These are phyloP conservation scores for Hystrix brachyura DNA, from an alignment of 2,113 vertebrate species.

Conservation along the genomic window DNA sequence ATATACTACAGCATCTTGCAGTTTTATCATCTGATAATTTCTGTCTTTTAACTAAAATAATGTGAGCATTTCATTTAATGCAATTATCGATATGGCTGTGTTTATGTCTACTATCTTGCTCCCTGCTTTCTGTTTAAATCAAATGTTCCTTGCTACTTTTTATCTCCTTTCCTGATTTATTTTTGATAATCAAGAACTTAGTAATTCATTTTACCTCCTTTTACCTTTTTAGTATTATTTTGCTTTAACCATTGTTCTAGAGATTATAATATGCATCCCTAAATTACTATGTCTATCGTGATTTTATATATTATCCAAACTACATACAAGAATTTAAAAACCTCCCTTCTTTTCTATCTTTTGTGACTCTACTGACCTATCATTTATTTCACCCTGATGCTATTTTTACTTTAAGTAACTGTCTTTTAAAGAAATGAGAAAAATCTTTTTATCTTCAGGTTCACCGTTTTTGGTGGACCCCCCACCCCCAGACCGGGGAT, in stretches of 20 bases:
- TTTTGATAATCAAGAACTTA: neutral
- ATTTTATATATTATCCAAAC: neutral
- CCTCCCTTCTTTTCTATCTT: neutral
- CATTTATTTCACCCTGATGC: neutral
- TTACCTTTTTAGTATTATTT: neutral
- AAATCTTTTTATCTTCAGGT: neutral
- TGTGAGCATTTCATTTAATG: neutral
- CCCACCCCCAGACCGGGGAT: neutral
- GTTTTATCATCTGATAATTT: neutral
- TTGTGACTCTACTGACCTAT: neutral
- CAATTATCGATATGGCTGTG: neutral
- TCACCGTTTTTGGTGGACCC: neutral
- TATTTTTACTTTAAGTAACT: slow-evolving; percentile 18
- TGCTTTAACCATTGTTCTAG: neutral
- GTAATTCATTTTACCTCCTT: neutral
- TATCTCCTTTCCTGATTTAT: neutral
- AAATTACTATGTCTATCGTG: neutral
- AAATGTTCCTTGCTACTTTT: neutral
- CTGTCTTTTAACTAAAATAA: slow-evolving; percentile 29
- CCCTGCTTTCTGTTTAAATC: neutral
- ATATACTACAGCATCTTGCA: neutral
- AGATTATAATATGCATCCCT: neutral
- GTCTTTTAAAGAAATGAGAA: slow-evolving; percentile 16
- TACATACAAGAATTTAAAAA: neutral
- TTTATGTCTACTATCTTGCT: neutral